phyloP scores from a whole-genome alignment of 35 echinoderm and acorn worm genomes.

The Strongylocentrotus purpuratus region DNA sequence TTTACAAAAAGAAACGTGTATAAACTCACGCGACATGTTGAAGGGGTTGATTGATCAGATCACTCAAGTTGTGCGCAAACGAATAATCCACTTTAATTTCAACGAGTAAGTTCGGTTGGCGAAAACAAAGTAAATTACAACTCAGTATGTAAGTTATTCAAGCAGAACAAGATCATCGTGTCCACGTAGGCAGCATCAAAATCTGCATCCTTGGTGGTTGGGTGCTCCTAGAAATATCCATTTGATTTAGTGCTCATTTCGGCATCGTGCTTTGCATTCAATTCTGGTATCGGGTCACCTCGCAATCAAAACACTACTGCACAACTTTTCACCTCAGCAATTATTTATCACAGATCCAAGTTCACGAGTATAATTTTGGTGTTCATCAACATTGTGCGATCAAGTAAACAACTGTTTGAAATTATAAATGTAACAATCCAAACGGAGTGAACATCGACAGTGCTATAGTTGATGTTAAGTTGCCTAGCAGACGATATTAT shows the following conservation, averaged over 20 bases:
- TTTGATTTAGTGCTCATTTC: background rate
- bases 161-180: background rate
- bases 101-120: background rate
- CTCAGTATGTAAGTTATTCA: background rate
- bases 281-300: background rate
- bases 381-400: background rate
- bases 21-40: background rate
- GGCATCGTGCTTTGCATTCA: background rate
- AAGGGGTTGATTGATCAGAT: background rate
- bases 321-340: background rate
- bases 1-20: background rate
- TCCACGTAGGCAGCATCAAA: background rate
- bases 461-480: background rate
- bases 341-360: background rate
- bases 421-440: background rate
- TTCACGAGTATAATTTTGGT: background rate
- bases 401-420: background rate
- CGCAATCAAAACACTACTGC: background rate
- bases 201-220: too few species aligned
- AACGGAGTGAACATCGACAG: background rate
- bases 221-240: background rate
- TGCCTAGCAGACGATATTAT: background rate
- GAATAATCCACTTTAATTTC: constrained; percentile 11
- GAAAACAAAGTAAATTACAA: background rate
- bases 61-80: background rate